These are phyloP conservation scores for Toxotes chatareus DNA, from an alignment of 2,113 vertebrate species.

Conservation along the genomic window DNA sequence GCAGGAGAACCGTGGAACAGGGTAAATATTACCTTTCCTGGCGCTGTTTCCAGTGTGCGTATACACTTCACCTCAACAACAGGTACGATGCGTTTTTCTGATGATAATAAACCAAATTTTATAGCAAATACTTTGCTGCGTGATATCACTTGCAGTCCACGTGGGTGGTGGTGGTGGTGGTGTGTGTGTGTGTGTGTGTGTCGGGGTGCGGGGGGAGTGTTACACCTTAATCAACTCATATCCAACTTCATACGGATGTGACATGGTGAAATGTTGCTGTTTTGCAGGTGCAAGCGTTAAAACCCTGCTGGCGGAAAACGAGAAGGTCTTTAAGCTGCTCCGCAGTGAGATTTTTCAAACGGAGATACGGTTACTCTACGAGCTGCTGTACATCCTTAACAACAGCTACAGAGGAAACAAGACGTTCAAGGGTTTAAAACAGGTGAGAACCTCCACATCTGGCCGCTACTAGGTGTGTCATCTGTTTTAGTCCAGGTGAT, in stretches of 20 bases:
- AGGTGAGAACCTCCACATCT: constrained; percentile 67
- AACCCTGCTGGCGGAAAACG: constrained; percentile 17
- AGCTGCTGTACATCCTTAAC: constrained; percentile 74
- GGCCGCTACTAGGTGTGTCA: no score
- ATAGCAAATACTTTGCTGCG: accelerated
- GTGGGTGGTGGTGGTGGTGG: constrained; percentile 15
- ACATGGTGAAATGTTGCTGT: background rate
- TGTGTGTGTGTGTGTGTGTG: background rate
- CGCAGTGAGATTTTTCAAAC: constrained; percentile 76
- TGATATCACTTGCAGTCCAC: background rate
- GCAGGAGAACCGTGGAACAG: constrained; percentile 66
- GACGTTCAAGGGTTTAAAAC: constrained; percentile 78
- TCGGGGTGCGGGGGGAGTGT: background rate
- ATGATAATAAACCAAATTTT: accelerated
- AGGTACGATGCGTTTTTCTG: constrained; percentile 25
- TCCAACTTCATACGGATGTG: background rate
- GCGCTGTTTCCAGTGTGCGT: constrained; percentile 52
- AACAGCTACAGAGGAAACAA: constrained; percentile 79
- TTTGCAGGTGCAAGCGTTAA: constrained; percentile 27
- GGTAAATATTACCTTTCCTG: constrained; percentile 57
- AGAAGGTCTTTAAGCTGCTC: constrained; percentile 65
- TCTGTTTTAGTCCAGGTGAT: background rate
- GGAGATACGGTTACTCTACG: constrained; percentile 79
- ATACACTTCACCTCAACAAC: constrained; percentile 30
- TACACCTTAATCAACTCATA: background rate